Evolutionary conservation across 2,888 invertebrate species (phyloP).

Genomic region (Catocala nupta): DNA sequence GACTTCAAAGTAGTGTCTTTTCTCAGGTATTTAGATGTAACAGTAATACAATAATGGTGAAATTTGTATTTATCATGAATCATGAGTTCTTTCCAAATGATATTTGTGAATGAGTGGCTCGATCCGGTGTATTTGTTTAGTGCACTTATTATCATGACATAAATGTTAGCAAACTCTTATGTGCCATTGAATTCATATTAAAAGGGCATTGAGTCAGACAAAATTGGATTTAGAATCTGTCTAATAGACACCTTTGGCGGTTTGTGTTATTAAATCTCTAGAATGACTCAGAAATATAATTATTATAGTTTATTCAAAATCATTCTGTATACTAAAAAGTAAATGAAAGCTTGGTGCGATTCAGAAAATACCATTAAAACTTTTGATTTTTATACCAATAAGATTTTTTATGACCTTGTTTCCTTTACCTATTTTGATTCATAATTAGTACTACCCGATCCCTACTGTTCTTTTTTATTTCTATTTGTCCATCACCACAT

Average conservation of each 20-base stretch:
- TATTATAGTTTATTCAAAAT: conserved; percentile 84
- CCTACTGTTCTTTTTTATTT: background rate
- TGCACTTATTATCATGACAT: conserved; percentile 54
- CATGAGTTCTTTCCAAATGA: conserved; percentile 57
- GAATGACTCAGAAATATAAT: conserved; percentile 74
- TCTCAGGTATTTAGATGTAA: conserved; percentile 73
- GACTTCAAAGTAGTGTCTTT: conserved; percentile 84
- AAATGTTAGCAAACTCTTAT: conserved; percentile 60
- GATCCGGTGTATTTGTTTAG: conserved; percentile 52
- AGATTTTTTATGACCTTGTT: conserved; percentile 70
- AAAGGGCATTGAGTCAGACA: conserved; percentile 82
- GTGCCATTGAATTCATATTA: conserved; percentile 77
- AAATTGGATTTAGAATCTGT: conserved; percentile 78
- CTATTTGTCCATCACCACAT: too few species aligned
- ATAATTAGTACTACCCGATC: conserved; percentile 1
- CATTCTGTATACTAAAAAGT: conserved; percentile 87
- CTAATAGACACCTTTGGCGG: conserved; percentile 70
- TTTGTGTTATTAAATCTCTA: conserved; percentile 76
- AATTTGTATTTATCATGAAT: conserved; percentile 67
- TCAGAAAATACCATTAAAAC: conserved; percentile 88
- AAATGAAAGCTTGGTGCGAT: conserved; percentile 88
- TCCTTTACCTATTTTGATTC: conserved; percentile 16
- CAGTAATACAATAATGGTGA: conserved; percentile 69
- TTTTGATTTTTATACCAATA: conserved; percentile 88
- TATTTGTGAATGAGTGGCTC: conserved; percentile 50